Evolutionary conservation across 2,888 invertebrate genomes (phyloP), one percentile per base, ranked within the genome.

Genomic region (Hydrotaea cyrtoneurina): DNA sequence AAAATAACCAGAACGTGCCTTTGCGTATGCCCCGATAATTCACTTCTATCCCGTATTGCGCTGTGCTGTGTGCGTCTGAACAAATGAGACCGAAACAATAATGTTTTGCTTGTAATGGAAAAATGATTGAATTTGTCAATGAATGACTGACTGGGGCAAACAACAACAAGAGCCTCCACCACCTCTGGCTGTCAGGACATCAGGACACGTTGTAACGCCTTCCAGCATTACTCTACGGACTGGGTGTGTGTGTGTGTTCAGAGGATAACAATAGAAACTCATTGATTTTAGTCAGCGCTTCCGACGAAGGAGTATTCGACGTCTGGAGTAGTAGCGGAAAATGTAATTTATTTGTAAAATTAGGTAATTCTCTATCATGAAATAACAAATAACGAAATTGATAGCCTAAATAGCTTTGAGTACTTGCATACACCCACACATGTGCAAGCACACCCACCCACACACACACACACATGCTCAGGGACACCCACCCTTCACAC

Each of bases 41-140:
- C 55, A 21, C 21, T 19, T 55, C 39, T 46, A 26, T 53, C 69
- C 62, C 71, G 15, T 53, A 62, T 39, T 13, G 15, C 31, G 31
- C 2, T 31, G 31, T 7, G 31, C 31, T 31, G 31, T 31, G 7
- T 31, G 31, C 43, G 19, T 73, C 53, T 83, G 72, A 19, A n/a
- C 59, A 78, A 84, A 66, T 59, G 59, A 77, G 83, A 82, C 46
- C 69, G 83, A 86, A 86, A 87, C 86, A 86, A 86, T 81, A 86
- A 87, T 82, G 83, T 84, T 86, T 79, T 80, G 82, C 81, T 86
- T 87, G 88, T 90, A 90, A 89, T 90, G 89, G 90, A 89, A 89
- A 90, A 90, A 90, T 90, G 89, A 90, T 90, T 90, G 89, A 90
- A 90, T 90, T 90, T 90, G 90, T 90, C 90, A 90, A 90, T 89